Percentiles rank a stretch among this genome's conserved stretches.
Evolutionary conservation across 2,797 vertebrate species (phyloP).

Genomic region (Sternarchorhynchus goeldii): DNA sequence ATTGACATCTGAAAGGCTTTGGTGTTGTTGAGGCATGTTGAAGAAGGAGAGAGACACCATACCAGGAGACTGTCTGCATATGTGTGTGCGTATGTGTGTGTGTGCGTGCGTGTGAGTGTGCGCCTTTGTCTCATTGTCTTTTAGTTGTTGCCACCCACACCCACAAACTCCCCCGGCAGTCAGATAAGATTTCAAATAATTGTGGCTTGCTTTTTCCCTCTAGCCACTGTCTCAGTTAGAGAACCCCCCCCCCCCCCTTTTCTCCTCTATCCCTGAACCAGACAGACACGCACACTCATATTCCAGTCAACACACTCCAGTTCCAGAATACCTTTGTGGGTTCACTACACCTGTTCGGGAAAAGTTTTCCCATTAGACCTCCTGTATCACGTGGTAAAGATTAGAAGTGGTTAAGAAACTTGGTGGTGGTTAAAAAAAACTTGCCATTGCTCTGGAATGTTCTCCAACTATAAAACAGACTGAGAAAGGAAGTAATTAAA

Average conservation of each 20-base stretch:
- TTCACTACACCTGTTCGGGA: constrained; percentile 28
- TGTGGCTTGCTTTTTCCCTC: constrained; percentile 66
- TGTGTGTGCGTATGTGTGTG: constrained; percentile 45
- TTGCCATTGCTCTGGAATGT: constrained; percentile 49
- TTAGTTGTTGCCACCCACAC: constrained; percentile 77
- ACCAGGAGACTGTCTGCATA: constrained; percentile 33
- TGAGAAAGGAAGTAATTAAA: not conserved
- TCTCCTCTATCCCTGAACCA: not conserved
- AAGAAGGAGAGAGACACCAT: constrained; percentile 47
- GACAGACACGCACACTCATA: constrained; percentile 25
- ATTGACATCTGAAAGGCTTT: constrained; percentile 78
- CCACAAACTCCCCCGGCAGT: constrained; percentile 63
- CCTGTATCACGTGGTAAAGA: constrained; percentile 12
- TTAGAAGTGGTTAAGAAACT: constrained; percentile 36
- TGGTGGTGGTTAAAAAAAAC: not conserved
- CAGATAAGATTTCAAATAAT: constrained; percentile 73
- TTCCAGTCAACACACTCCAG: constrained; percentile 41
- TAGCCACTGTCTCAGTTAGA: constrained; percentile 39
- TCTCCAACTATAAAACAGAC: constrained; percentile 34
- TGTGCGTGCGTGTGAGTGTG: constrained; percentile 47
- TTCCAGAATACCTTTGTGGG: constrained; percentile 26
- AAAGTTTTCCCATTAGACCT: constrained; percentile 1
- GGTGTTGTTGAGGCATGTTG: constrained; percentile 79
- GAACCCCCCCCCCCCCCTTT: constrained; percentile 2
- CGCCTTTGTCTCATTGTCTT: constrained; percentile 53